Evolutionary conservation across 2,888 invertebrate species (phyloP), one percentile per base, ranked within the genome.

Genomic region (Plusia festucae): DNA sequence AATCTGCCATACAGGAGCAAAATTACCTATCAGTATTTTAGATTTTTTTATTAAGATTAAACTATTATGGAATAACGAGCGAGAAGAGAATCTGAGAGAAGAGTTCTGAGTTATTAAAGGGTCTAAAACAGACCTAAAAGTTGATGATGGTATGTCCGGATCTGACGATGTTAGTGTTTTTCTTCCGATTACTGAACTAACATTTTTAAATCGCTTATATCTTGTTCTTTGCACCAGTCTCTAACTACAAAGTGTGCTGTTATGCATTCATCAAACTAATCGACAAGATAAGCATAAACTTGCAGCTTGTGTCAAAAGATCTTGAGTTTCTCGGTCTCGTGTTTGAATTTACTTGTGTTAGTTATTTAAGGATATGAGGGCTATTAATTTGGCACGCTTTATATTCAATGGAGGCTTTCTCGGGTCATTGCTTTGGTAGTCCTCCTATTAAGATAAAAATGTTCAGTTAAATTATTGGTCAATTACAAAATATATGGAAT

Each of bases 261-360:
- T 85, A 81, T 88, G 85, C 88, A 88, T 87, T 77, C 82, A 90
- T 90, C 87, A 85, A 87, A 87, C 83, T 87, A 88, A 90, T 90
- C 90, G 87, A 86, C 87, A 86, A 85, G 89, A 91, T 92, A 91
- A 91, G 86, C 85, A 81, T 71, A 75, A 83, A 79, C 84, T 83
- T 55, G 55, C 68, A 60, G 54, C 27, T 66, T 58, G 52, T 53
- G 54, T 34, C 75, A 53, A 79, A 65, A 65, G 64, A 83, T 83
- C 82, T 83, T 82, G 82, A 79, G 73, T 74, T 66, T 20, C 16
- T 52, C 34, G 13, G 22, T 34, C 20, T 44, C 30, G 2, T 53
- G 18, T 63, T 65, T 55, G 8, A 27, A 13, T 65, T 65, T 18
- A 53, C 13, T 16, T 49, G 13, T 11, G 30, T 51, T 57, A 15